Base-by-base conservation (phyloP, 1,140 invertebrate genomes). In the Ips nitidus region DNA sequence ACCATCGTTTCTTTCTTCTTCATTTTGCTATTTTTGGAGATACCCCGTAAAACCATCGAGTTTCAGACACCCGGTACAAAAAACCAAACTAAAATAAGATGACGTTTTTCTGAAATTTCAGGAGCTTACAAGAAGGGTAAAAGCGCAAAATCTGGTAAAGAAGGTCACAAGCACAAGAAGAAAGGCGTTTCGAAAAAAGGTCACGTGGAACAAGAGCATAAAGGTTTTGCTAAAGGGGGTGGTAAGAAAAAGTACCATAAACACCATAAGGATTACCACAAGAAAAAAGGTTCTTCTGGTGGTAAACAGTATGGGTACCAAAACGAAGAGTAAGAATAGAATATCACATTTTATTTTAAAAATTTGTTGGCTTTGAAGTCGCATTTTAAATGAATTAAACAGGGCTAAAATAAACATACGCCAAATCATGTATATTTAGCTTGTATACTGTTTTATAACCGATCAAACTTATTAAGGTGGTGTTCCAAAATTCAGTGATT, bases 151-250 rank as follows among this genome's bases (percentile, higher is more conserved):
- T 87, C 87, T 38, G 87, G 84, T 1, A 85, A 89, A 58, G 87
- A 91, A 69, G 85, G 90, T 63, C 86, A 90, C 74, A 86, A 90
- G 72, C 84, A 89, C 63, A 89, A 89, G 8, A 91, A 91, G 77
- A 91, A 91, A 73, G 89, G 89, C 0, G 85, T 90, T 73, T 84
- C 86, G 71, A 85, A 90, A 71, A 91, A 91, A 80, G 88, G 88
- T 0, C 86, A 89, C 76, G 86, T 88, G 73, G 85, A 84, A 66
- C 82, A 85, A 71, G 85, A 86, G 52, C 84, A 87, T 76, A 86
- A 87, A 73, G 86, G 85, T 4, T 83, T 86, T 75, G 86, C 87
- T 69, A 86, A 85, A 2, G 84, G 86, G 69, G 83, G 86, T 60
- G 86, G 86, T 1, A 85, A 87, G 77, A 85, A 88, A 62, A 82